phyloP scores from a whole-genome alignment of 2,113 vertebrate species.

The Tragelaphus buxtoni region DNA sequence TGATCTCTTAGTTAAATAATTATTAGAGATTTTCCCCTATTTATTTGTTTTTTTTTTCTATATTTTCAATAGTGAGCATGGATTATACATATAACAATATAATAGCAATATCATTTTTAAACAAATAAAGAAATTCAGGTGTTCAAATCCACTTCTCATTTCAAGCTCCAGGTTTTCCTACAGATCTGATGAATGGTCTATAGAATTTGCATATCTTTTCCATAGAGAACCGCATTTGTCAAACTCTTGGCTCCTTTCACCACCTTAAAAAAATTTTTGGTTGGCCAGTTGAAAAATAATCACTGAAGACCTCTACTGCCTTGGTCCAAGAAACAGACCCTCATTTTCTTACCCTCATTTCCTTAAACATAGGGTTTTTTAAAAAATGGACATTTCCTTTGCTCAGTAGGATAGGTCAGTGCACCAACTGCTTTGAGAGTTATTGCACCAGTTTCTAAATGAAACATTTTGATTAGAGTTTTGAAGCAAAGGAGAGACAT shows the following conservation, averaged over 20 bases:
- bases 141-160: not conserved
- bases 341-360: not conserved
- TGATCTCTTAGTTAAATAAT: not conserved
- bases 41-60: not conserved
- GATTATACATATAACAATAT: not conserved
- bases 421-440: not conserved
- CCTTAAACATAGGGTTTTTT: not conserved
- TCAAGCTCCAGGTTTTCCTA: not conserved
- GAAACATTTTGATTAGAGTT: not conserved
- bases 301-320: not conserved
- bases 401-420: not conserved
- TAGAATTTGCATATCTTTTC: not conserved
- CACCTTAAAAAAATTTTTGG: not conserved
- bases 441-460: not conserved
- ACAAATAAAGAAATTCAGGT: not conserved
- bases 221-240: not conserved
- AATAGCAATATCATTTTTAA: not conserved
- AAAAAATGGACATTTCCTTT: not conserved
- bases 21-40: not conserved
- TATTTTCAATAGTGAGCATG: not conserved
- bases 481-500: not conserved
- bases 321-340: not conserved
- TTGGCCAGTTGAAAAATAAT: slow-evolving; percentile 10
- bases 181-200: not conserved
- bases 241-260: not conserved